These are phyloP conservation scores for Pipistrellus kuhlii DNA, from an alignment of 2,797 vertebrate genomes.

Conservation along the genomic window DNA sequence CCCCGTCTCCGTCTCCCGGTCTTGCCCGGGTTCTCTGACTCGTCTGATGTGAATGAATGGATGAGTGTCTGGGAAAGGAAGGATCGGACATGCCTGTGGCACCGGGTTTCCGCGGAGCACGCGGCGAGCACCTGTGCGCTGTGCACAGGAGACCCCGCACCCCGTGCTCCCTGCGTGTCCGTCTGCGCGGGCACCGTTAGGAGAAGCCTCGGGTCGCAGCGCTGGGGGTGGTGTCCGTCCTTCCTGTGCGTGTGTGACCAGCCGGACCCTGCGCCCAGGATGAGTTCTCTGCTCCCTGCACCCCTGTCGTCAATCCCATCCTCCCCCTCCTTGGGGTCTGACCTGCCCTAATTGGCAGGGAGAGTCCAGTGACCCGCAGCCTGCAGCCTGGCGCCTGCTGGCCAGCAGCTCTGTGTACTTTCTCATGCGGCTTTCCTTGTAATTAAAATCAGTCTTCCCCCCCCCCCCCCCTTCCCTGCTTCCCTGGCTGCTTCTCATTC, in stretches of 20 bases:
- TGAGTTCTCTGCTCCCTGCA: not conserved
- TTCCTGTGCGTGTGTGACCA: not conserved
- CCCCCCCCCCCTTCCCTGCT: not conserved
- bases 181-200: not conserved
- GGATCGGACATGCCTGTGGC: not conserved
- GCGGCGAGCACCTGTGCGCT: conserved; percentile 10
- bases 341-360: conserved; percentile 67
- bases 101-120: not conserved
- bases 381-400: conserved; percentile 59
- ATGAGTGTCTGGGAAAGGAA: not conserved
- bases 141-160: not conserved
- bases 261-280: conserved; percentile 9
- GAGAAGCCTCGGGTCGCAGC: not conserved
- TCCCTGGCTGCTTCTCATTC: conserved; percentile 42
- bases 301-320: not conserved
- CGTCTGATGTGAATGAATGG: not conserved
- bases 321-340: conserved; percentile 33
- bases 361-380: conserved; percentile 27
- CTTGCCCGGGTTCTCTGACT: not conserved
- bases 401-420: not conserved
- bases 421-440: conserved; percentile 67
- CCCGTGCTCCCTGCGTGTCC: not conserved
- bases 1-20: not conserved
- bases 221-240: not conserved
- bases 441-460: conserved; percentile 48